These are phyloP conservation scores for Crenichthys baileyi DNA, from an alignment of 2,797 vertebrate genomes.

Conservation along the genomic window DNA sequence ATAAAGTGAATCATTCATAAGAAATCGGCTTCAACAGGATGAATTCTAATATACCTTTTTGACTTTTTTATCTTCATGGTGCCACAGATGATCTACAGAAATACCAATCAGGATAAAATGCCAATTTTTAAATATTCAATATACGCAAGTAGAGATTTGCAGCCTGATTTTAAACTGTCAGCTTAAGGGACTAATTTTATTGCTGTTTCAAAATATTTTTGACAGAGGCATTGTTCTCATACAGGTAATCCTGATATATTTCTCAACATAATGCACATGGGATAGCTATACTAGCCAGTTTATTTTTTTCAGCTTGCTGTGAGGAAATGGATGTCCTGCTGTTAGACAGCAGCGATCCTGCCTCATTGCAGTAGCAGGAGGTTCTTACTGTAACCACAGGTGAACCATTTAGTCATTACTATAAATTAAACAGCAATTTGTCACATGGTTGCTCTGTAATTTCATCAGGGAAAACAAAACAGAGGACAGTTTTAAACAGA, in stretches of 20 bases:
- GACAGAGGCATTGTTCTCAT: not conserved
- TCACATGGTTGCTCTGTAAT: conserved; percentile 12
- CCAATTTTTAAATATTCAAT: not conserved
- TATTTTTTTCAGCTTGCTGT: conserved; percentile 6
- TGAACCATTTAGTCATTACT: conserved; percentile 42
- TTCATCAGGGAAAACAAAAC: conserved; percentile 13
- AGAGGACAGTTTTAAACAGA: not conserved
- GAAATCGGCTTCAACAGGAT: not conserved
- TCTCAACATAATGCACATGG: not conserved
- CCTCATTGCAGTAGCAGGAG: conserved; percentile 7
- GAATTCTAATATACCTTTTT: too few species aligned
- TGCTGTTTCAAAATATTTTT: not conserved
- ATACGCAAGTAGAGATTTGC: not conserved
- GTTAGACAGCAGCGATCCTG: conserved; percentile 31
- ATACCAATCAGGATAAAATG: not conserved
- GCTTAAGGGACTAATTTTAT: not conserved
- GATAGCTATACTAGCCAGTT: not conserved
- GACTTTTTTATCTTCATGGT: too few species aligned
- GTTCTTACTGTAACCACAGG: conserved; percentile 26
- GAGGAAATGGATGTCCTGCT: conserved; percentile 25
- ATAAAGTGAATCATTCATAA: conserved; percentile 11
- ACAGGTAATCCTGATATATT: not conserved
- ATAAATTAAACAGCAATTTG: conserved; percentile 18
- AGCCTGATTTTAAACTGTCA: not conserved
- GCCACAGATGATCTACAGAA: not conserved